phyloP scores from a whole-genome alignment of 2,888 invertebrate species.

The Bibio marci region DNA sequence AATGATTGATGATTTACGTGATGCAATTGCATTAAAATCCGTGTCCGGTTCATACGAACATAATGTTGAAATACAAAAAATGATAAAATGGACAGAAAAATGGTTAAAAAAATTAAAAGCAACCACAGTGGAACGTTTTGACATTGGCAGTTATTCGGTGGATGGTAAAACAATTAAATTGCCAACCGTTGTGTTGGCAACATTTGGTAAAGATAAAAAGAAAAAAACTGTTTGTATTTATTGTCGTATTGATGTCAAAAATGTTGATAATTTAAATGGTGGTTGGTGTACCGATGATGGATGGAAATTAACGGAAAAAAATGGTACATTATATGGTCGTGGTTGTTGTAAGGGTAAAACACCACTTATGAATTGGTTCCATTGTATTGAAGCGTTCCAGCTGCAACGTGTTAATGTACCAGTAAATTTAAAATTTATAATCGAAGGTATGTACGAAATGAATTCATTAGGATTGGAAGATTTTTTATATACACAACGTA shows the following conservation, averaged over 20 bases:
- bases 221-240: slow-evolving; percentile 29
- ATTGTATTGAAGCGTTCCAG: slow-evolving; percentile 23
- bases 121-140: slow-evolving; percentile 26
- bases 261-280: slow-evolving; percentile 16
- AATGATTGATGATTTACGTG: slow-evolving; percentile 21
- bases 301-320: slow-evolving; percentile 20
- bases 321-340: slow-evolving; percentile 25
- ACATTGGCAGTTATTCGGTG: slow-evolving; percentile 21
- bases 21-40: slow-evolving; percentile 24
- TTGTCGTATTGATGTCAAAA: slow-evolving; percentile 27
- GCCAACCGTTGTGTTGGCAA: slow-evolving; percentile 26
- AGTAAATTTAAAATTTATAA: slow-evolving; percentile 29
- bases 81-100: slow-evolving; percentile 22
- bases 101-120: slow-evolving; percentile 25
- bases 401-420: slow-evolving; percentile 21
- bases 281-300: slow-evolving; percentile 28
- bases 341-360: slow-evolving; percentile 30
- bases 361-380: slow-evolving; percentile 28
- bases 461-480: slow-evolving; percentile 24
- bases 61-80: slow-evolving; percentile 18
- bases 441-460: slow-evolving; percentile 28
- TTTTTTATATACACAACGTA: slow-evolving; percentile 15
- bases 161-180: slow-evolving; percentile 21
- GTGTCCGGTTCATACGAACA: slow-evolving; percentile 21
- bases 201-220: slow-evolving; percentile 11